Evolutionary conservation across 2,797 vertebrate species (phyloP).

Genomic region (Leontocebus nigricollis): DNA sequence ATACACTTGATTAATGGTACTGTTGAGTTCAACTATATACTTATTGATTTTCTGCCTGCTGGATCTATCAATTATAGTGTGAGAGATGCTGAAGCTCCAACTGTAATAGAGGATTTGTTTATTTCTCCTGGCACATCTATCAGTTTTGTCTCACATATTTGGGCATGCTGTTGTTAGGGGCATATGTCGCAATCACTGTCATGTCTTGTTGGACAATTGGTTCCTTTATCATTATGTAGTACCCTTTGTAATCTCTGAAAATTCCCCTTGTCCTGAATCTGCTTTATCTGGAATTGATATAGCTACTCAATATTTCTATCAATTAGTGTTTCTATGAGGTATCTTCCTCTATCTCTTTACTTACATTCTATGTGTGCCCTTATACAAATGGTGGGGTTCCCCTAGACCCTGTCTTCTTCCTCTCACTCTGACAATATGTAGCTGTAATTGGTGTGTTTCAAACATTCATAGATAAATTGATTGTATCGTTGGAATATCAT

Average conservation of each 20-base stretch:
- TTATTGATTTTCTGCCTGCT: constrained; percentile 61
- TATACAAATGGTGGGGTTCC: not conserved
- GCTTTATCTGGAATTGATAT: not conserved
- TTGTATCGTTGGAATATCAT: not conserved
- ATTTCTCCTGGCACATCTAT: not conserved
- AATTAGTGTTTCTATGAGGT: not conserved
- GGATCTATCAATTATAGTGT: constrained; percentile 50
- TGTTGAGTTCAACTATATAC: constrained; percentile 42
- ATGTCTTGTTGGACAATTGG: not conserved
- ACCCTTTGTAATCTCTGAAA: not conserved
- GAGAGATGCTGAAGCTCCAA: not conserved
- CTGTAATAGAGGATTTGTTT: not conserved
- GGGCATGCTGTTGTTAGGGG: not conserved
- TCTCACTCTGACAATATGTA: not conserved
- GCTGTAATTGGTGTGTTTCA: not conserved
- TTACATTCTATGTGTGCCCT: not conserved
- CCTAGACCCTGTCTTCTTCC: not conserved
- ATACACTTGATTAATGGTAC: constrained; percentile 42
- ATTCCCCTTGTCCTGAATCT: not conserved
- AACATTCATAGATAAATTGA: not conserved
- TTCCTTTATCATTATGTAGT: not conserved
- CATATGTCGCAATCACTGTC: not conserved
- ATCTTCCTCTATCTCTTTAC: not conserved
- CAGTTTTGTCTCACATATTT: not conserved
- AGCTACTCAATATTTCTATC: not conserved